phyloP scores from a whole-genome alignment of 2,888 invertebrate species.

The Listrodromus nycthemerus region DNA sequence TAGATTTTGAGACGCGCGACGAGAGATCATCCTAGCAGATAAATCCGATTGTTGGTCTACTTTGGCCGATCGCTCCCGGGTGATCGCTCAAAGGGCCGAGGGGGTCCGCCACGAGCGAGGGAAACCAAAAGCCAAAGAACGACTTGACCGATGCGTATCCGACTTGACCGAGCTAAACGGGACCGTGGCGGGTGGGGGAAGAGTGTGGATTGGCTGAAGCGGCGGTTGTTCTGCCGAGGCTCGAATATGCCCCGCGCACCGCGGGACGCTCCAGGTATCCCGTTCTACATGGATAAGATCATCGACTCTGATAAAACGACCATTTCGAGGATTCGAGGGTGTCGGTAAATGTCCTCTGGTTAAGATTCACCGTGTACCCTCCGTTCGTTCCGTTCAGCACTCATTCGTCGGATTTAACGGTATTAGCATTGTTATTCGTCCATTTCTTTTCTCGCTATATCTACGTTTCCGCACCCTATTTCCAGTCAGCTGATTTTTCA shows the following conservation, averaged over 20 bases:
- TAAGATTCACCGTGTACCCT: neutral
- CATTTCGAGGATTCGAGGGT: constrained; percentile 61
- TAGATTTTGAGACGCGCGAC: constrained; percentile 33
- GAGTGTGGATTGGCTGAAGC: constrained; percentile 15
- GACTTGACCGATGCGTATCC: neutral
- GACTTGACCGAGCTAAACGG: constrained; percentile 1
- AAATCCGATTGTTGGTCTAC: constrained; percentile 71
- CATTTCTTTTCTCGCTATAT: neutral
- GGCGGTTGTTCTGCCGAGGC: constrained; percentile 3
- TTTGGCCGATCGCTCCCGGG: constrained; percentile 70
- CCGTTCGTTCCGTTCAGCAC: constrained; percentile 12
- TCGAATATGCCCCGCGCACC: constrained; percentile 16
- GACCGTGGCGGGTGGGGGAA: neutral
- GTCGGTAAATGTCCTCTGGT: constrained; percentile 59
- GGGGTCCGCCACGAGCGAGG: constrained; percentile 41
- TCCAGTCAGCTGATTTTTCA: neutral
- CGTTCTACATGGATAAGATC: constrained; percentile 63
- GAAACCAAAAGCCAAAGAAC: constrained; percentile 54
- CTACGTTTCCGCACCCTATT: neutral
- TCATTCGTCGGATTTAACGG: constrained; percentile 30
- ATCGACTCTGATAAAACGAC: constrained; percentile 56
- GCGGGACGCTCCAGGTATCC: constrained; percentile 38
- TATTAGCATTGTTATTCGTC: constrained; percentile 20
- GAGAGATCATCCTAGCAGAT: constrained; percentile 66
- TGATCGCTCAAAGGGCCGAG: constrained; percentile 61